Conservation (phyloP, 92 coral and sea anemone species). For the Actinernus sp. region DNA sequence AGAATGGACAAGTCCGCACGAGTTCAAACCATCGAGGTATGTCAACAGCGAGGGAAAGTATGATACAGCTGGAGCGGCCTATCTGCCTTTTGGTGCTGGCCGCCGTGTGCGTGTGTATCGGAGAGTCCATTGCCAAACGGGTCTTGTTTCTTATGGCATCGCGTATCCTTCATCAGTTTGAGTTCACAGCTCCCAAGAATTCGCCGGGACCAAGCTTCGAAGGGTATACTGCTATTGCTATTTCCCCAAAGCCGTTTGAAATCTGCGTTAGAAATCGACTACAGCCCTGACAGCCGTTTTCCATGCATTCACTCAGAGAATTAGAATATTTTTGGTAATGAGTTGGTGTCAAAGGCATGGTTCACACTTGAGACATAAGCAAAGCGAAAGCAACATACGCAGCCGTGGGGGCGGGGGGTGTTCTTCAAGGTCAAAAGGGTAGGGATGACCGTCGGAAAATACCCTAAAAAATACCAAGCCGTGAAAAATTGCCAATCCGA, state of each 20-base stretch:
- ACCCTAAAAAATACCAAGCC: no score
- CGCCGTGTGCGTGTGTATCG: slow-evolving; percentile 61
- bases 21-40: slow-evolving; percentile 68
- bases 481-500: no score
- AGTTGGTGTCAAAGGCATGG: no score
- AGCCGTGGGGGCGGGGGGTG: no score
- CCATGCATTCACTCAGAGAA: no score
- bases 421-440: no score
- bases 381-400: no score
- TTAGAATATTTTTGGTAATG: no score
- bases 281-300: no score
- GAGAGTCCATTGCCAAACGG: slow-evolving; percentile 69
- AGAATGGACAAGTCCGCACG: slow-evolving; percentile 60
- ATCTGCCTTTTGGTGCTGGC: slow-evolving; percentile 74
- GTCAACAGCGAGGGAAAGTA: slow-evolving; percentile 55
- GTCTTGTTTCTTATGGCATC: slow-evolving; percentile 54
- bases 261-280: neutral
- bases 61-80: slow-evolving; percentile 31
- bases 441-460: no score
- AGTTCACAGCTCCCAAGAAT: slow-evolving; percentile 13
- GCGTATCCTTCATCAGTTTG: slow-evolving; percentile 47
- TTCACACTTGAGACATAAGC: no score
- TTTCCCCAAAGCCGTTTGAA: neutral
- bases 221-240: neutral
- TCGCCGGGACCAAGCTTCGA: neutral